A percentile compares a stretch with the other conserved stretches of the same genome.
phyloP scores from a whole-genome alignment of 37 sponge, comb jelly and placozoan genomes.

The Aplysina aerophoba region DNA sequence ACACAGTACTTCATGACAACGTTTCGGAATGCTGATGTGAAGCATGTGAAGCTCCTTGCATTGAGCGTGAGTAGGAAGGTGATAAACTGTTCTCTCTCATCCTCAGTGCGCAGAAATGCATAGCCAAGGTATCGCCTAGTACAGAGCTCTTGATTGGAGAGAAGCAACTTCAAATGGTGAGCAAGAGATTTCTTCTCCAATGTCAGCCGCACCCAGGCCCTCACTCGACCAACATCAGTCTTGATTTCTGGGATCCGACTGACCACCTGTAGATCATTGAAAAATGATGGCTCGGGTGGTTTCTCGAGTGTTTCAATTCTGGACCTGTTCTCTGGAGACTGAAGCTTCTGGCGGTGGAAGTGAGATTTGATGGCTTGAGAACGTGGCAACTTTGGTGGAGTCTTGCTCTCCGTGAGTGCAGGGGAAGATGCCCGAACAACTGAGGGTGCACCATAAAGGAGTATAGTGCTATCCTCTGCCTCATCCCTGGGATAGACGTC shows the following conservation, averaged over 20 bases:
- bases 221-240: slow-evolving; percentile 83
- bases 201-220: slow-evolving; percentile 78
- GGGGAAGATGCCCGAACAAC: background rate
- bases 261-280: slow-evolving; percentile 64
- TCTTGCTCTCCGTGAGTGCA: background rate
- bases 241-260: slow-evolving; percentile 78
- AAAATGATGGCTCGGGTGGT: slow-evolving; percentile 46
- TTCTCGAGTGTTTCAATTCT: slow-evolving; percentile 54
- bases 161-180: slow-evolving; percentile 60
- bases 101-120: slow-evolving; percentile 92
- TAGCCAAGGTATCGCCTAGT: slow-evolving; percentile 76
- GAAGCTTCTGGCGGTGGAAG: slow-evolving; percentile 60
- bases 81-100: slow-evolving; percentile 91
- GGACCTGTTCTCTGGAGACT: slow-evolving; percentile 62
- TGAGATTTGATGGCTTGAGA: slow-evolving; percentile 37
- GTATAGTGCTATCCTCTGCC: background rate
- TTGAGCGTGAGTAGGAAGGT: slow-evolving; percentile 43
- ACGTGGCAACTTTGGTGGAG: slow-evolving; percentile 15
- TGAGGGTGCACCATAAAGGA: background rate
- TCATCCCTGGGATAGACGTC: slow-evolving; percentile 54
- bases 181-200: slow-evolving; percentile 89
- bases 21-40: slow-evolving; percentile 54
- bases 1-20: slow-evolving; percentile 74
- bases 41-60: slow-evolving; percentile 91
- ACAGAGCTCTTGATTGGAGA: slow-evolving; percentile 53